A percentile compares a stretch with the other conserved stretches of the same genome.
phyloP scores from a whole-genome alignment of 2,888 invertebrate species.

The Serrognathus titanus region DNA sequence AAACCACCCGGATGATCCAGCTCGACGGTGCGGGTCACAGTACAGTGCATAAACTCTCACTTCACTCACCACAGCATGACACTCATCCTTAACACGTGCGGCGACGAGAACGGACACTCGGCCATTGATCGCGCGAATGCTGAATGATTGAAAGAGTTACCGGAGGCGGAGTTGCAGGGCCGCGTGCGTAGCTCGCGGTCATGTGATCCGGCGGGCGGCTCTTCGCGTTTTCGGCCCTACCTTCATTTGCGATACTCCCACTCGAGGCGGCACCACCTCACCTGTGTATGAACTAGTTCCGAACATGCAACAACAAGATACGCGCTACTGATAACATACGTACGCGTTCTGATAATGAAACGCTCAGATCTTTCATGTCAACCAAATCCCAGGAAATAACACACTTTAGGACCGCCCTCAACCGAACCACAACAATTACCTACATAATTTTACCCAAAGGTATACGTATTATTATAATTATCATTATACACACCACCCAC shows the following conservation, averaged over 20 bases:
- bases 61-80: constrained; percentile 28
- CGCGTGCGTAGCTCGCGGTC: constrained; percentile 56
- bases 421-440: too few species aligned
- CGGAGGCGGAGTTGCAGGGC: constrained; percentile 47
- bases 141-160: constrained; percentile 45
- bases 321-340: too few species aligned
- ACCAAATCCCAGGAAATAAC: too few species aligned
- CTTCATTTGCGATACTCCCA: constrained; percentile 39
- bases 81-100: constrained; percentile 52
- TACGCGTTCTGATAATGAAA: too few species aligned
- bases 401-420: too few species aligned
- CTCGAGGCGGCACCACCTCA: constrained; percentile 35
- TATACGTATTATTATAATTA: too few species aligned
- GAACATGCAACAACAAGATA: too few species aligned
- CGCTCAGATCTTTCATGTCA: too few species aligned
- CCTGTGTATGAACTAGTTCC: constrained; percentile 4
- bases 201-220: constrained; percentile 43
- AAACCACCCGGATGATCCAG: constrained; percentile 75
- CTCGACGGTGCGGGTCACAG: constrained; percentile 45
- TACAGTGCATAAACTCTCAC: constrained; percentile 39
- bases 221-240: constrained; percentile 35
- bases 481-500: too few species aligned
- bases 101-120: constrained; percentile 61
- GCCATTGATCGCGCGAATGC: constrained; percentile 58
- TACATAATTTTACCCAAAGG: too few species aligned